Base-by-base conservation (phyloP, 1,140 invertebrate genomes). In the Trinorchestia longiramus region DNA sequence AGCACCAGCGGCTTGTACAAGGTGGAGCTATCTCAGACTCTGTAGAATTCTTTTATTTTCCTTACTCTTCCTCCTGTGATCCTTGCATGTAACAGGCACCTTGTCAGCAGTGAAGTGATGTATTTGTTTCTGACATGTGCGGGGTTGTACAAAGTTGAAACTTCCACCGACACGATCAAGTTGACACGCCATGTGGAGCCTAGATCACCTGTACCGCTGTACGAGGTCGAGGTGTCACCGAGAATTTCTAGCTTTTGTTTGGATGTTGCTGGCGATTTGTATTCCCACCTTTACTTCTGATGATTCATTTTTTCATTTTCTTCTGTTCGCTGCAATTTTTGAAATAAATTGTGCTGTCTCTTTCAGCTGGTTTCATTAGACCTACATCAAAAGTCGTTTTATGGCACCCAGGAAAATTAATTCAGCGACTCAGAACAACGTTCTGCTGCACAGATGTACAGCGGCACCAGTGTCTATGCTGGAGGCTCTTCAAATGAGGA, bases 311-410 rank as follows among this genome's bases (percentile, higher is more conserved):
- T 23, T 77, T 77, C 47, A 19, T 77, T 1, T 28, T 77, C 62
- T 77, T 77, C 36, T 77, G 62, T 77, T 36, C 28, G 62, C 62
- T 23, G 62, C 62, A 77, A 77, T 77, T 77, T 77, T 77, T 11
- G 62, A 77, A 77, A 77, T 77, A 77, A 77, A 77, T 77, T 77
- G 62, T 77, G 62, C 62, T 77, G 62, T 77, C 62, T 77, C 62
- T 77, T 77, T 1, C 15, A 77, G 62, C 62, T 77, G 28, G 62
- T 77, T 77, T 77, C 62, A 77, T 77, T 77, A 77, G 28, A 77
- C 28, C 28, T 36, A 77, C n/a, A n/a, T n/a, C n/a, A n/a, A n/a
- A n/a, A n/a, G n/a, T n/a, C n/a, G n/a, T n/a, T n/a, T n/a, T n/a
- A n/a, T n/a, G n/a, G n/a, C n/a, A n/a, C n/a, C n/a, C n/a, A n/a